Evolutionary conservation across 2,113 vertebrate genomes (phyloP), one percentile per base, ranked within the genome.

Genomic region (Chamaea fasciata): DNA sequence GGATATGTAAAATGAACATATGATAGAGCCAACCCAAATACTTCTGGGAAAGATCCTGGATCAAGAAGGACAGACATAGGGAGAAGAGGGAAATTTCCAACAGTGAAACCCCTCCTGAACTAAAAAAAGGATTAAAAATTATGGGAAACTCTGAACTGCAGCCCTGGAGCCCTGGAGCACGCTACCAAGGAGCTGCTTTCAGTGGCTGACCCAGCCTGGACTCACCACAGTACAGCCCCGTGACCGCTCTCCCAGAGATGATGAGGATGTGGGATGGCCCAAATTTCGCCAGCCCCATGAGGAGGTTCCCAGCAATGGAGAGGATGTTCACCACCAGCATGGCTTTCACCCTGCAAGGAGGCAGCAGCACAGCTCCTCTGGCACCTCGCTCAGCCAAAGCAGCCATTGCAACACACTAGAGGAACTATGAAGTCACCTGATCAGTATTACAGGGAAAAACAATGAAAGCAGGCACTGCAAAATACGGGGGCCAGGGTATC

Each of bases 171-270:
- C 41, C 30, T 47, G 47, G 62, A 47, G 8, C 41, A 15, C 0
- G 1, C 39, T 31, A 6, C 19, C 16, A 35, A 28, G 35, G 69
- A 50, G 41, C 56, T 55, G 59, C 16, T 68, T 21, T 37, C 65
- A 14, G 28, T 11, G 24, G 35, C 24, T 18, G 55, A 21, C 18
- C 30, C 60, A 17, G 30, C n/a, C 31, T 27, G 41, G 5, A 96
- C 98, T 98, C 94, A 99, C 99, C 99, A 4, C 99, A 99, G 91
- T 99, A 99, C 59, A 99, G 97, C 77, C 99, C 99, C 30, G 99
- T 99, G 30, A 99, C 65, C 0, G 98, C 97, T 31, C 99, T 98
- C 64, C 99, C 99, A 1, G 98, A 81, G 56, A 99, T 99, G 92
- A 99, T 98, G 97, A 99, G 98, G 69, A 99, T 92, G 86, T 99